A percentile compares a stretch with the other conserved stretches of the same genome.
These are phyloP conservation scores for Pogonomyrmex barbatus DNA, from an alignment of 1,140 invertebrate genomes.

Conservation along the genomic window DNA sequence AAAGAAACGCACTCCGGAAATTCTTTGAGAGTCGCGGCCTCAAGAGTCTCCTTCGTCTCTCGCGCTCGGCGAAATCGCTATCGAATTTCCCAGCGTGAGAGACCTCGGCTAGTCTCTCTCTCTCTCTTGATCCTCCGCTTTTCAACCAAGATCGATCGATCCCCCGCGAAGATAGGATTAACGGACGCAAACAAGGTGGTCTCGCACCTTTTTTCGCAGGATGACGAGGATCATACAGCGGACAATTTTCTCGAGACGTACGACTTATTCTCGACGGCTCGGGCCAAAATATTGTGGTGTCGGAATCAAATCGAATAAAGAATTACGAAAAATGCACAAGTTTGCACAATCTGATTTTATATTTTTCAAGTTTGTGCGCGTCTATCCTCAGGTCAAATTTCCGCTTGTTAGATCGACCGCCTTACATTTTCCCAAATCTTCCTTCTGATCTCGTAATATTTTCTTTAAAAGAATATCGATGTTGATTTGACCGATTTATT, in stretches of 20 bases:
- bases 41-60: not conserved
- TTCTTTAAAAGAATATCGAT: too few species aligned
- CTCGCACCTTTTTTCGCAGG: not conserved
- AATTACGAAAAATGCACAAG: too few species aligned
- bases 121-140: constrained; percentile 13
- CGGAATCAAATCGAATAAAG: too few species aligned
- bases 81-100: constrained; percentile 32
- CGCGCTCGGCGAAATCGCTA: constrained; percentile 27
- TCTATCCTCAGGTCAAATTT: too few species aligned
- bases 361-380: too few species aligned
- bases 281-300: not conserved
- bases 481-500: too few species aligned
- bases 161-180: constrained; percentile 13
- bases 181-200: constrained; percentile 24
- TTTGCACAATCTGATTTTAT: too few species aligned
- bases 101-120: not conserved
- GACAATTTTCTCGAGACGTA: not conserved
- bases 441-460: too few species aligned
- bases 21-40: constrained; percentile 39
- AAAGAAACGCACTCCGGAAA: constrained; percentile 41
- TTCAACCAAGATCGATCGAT: constrained; percentile 40
- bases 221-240: not conserved
- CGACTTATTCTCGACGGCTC: not conserved
- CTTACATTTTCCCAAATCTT: too few species aligned
- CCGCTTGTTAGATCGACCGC: too few species aligned